Conservation (phyloP, 1,140 invertebrate genomes). For the Bradysia coprophila region DNA sequence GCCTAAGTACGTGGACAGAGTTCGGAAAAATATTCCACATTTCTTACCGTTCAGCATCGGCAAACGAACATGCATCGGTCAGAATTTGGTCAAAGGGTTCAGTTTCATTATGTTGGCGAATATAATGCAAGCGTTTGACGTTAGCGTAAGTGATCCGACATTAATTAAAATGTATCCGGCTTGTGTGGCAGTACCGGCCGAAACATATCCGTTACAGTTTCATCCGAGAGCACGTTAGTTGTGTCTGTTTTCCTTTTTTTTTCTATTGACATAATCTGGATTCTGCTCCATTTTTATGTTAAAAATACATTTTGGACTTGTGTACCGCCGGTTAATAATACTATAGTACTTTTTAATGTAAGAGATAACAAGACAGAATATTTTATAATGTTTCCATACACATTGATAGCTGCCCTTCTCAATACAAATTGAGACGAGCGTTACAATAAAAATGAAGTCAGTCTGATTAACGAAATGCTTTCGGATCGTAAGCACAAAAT, state of each 20-base stretch:
- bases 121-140: constrained; percentile 52
- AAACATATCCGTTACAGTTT: constrained; percentile 39
- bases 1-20: not conserved
- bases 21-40: constrained; percentile 32
- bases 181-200: constrained; percentile 46
- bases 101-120: constrained; percentile 53
- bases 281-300: too few species aligned
- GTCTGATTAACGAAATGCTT: too few species aligned
- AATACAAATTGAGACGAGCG: too few species aligned
- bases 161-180: constrained; percentile 36
- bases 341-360: too few species aligned
- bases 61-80: constrained; percentile 73
- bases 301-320: too few species aligned
- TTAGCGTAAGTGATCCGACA: constrained; percentile 32
- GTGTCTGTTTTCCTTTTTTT: not conserved
- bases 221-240: constrained; percentile 23
- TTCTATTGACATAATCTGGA: not conserved
- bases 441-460: too few species aligned
- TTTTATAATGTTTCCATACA: too few species aligned
- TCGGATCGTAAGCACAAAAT: too few species aligned
- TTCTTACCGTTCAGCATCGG: constrained; percentile 79
- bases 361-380: too few species aligned
- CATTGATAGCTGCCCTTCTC: too few species aligned
- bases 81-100: constrained; percentile 60
- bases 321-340: too few species aligned